Evolutionary conservation across 2,888 invertebrate species (phyloP), one percentile per base, ranked within the genome.

Genomic region (Drosophila buzzatii): DNA sequence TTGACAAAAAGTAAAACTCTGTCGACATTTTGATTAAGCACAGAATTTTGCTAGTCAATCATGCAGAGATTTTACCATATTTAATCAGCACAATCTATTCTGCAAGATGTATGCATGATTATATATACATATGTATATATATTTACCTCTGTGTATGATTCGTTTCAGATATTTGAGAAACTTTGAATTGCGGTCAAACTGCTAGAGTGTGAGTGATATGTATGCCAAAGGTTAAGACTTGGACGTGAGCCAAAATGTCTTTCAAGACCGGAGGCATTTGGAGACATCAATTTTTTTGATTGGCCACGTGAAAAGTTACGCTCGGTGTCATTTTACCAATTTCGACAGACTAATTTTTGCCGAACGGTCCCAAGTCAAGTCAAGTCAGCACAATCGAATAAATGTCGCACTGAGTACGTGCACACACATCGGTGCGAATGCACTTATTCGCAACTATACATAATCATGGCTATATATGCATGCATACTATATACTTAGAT

Each of bases 301-400:
- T 23, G 31, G 62, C 41, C 49, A 44, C 39, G 44, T 60, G 45
- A 61, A 44, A 35, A 23, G 58, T 64, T 77, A 55, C 45, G 55
- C 51, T 35, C 49, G 76, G 76, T 76, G 73, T 76, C 77, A 51
- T 61, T 41, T 76, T 76, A 69, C 68, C 77, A 77, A 55, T 55
- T 77, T 73, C 77, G 55, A 77, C 77, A 76, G 18, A 69, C 61
- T 31, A 68, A 51, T 20, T 51, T 65, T 41, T 47, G 57, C 61
- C 51, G 42, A 76, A 69, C 55, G 69, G 73, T 16, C 55, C 51
- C 23, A 27, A 27, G 1, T 27, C 27, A 3, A 3, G 27, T 27
- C 27, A 27, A 59, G 69, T 77, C 77, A 76, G 77, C 77, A 69
- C 33, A 72, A 58, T 59, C 53, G 68, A 53, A 12, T 18, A 71